A percentile compares a stretch with the other conserved stretches of the same genome.
phyloP scores from a whole-genome alignment of 2,113 vertebrate genomes.

The Ictalurus punctatus region DNA sequence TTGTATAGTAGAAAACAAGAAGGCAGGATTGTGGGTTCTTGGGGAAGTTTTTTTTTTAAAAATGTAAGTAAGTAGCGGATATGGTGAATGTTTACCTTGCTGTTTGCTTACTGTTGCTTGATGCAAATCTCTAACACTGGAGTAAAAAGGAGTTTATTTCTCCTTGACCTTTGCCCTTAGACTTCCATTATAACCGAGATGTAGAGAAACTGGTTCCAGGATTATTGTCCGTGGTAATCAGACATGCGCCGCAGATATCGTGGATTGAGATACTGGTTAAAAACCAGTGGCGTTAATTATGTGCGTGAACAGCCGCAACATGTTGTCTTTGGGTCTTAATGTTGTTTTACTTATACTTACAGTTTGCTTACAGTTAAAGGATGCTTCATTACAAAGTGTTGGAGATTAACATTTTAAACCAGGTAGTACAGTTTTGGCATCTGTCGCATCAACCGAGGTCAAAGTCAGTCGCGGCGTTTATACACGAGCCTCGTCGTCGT shows the following conservation, averaged over 20 bases:
- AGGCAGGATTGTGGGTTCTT: background rate
- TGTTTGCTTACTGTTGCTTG: background rate
- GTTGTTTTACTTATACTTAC: background rate
- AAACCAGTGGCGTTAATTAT: background rate
- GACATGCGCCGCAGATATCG: background rate
- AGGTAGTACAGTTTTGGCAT: background rate
- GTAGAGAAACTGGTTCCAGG: background rate
- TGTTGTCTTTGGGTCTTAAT: background rate
- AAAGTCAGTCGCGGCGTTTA: too few species aligned
- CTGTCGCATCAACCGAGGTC: background rate
- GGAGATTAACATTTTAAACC: background rate
- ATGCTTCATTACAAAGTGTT: background rate
- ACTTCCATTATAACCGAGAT: background rate
- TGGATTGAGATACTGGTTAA: background rate
- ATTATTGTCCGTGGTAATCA: background rate
- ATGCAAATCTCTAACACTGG: background rate
- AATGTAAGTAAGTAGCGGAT: background rate
- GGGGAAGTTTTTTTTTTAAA: background rate
- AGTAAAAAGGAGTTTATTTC: background rate
- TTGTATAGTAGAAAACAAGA: background rate
- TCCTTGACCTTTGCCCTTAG: background rate
- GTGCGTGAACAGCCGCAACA: background rate
- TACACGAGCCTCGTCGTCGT: too few species aligned
- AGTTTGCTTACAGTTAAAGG: constrained; percentile 1
- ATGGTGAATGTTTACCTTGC: background rate